Evolutionary conservation across 2,113 vertebrate genomes (phyloP).

Genomic region (Miniopterus natalensis): DNA sequence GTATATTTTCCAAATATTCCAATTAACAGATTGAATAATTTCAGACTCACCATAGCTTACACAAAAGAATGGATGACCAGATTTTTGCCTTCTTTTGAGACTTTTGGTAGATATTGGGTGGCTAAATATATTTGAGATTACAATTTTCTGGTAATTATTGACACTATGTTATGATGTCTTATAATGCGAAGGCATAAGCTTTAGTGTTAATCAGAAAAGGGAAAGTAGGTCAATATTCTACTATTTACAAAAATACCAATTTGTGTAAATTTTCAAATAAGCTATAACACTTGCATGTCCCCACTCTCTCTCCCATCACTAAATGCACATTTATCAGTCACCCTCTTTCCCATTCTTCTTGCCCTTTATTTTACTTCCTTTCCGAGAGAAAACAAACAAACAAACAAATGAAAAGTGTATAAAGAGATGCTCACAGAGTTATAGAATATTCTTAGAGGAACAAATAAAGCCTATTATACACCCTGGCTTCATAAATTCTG

Average conservation of each 20-base stretch:
- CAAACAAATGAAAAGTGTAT: background rate
- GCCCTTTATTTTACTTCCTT: background rate
- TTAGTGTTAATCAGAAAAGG: background rate
- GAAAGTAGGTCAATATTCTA: background rate
- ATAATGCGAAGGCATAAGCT: background rate
- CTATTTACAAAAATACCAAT: background rate
- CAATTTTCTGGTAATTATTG: background rate
- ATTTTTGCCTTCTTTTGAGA: background rate
- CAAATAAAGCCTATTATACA: background rate
- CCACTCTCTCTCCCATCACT: rapidly evolving
- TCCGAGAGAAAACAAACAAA: background rate
- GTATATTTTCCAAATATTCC: background rate
- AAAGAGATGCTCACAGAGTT: background rate
- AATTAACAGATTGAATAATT: background rate
- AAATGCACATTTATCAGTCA: background rate
- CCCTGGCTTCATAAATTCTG: background rate
- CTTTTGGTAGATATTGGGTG: background rate
- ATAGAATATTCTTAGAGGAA: background rate
- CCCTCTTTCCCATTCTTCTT: background rate
- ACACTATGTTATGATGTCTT: background rate
- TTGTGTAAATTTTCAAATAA: background rate
- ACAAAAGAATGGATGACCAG: background rate
- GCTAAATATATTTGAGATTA: background rate
- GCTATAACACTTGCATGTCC: background rate
- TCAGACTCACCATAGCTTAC: background rate